Evolutionary conservation across 2,113 vertebrate species (phyloP), one percentile per base, ranked within the genome.

Genomic region (Gasterosteus nipponicus): DNA sequence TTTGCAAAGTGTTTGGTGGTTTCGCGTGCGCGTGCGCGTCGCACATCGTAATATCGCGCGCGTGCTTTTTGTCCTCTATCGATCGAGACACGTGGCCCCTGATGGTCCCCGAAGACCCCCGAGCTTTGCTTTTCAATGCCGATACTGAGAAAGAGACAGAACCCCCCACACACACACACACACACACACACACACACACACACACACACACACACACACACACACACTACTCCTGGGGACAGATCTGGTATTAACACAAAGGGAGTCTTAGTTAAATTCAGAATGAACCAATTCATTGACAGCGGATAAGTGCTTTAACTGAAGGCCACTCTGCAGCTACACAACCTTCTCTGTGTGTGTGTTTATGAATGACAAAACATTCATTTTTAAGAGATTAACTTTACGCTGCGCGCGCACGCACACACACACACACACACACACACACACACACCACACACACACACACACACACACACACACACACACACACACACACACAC

Each of bases 251-350:
- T 64, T 33, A 12, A 78, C 73, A 87, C 75, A 47, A 10, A 49
- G 31, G 18, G 51, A 44, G 60, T 71, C 47, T 42, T 59, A 65
- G 73, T 69, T 33, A 53, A 81, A 83, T 85, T 81, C 74, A 79
- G 61, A 41, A 41, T 42, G 56, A 81, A 81, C 76, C 73, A 62
- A 71, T 71, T 77, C 57, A 63, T 39, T 11, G 35, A 35, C 26
- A 10, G 10, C 38, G 38, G 62, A 72, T 26, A 26, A 26, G 22
- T 26, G 22, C 22, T 26, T 26, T 26, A 26, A 26, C 22, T 26
- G 67, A 7, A 18, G 76, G 39, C 41, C 26, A 71, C 69, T 84
- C 75, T 69, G 29, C 65, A 70, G 68, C 57, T 58, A 54, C 22
- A 42, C 47, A 7, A 53, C 51, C 73, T 5, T 61, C 41, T 77